phyloP scores from a whole-genome alignment of 2,888 invertebrate genomes.

The Cataglyphis rosenhaueri region DNA sequence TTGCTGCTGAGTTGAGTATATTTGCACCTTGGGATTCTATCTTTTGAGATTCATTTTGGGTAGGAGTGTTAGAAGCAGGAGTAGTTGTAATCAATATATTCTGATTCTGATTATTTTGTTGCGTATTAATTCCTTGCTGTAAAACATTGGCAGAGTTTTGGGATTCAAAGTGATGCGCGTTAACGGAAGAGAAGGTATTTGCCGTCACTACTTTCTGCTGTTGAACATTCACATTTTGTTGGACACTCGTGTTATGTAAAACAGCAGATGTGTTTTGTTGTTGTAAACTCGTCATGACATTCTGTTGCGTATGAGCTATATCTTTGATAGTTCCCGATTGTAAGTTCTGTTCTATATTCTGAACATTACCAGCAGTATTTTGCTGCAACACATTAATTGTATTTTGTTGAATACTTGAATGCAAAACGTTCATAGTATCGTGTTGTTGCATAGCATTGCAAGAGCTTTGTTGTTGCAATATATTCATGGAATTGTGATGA shows the following conservation, averaged over 20 bases:
- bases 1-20: slow-evolving; percentile 80
- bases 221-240: slow-evolving; percentile 76
- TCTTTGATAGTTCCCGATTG: slow-evolving; percentile 75
- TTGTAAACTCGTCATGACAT: slow-evolving; percentile 69
- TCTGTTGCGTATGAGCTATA: slow-evolving; percentile 74
- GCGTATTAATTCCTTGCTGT: slow-evolving; percentile 73
- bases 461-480: slow-evolving; percentile 75
- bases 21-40: slow-evolving; percentile 73
- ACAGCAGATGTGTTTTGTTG: slow-evolving; percentile 71
- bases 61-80: slow-evolving; percentile 66
- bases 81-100: slow-evolving; percentile 82
- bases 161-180: slow-evolving; percentile 71
- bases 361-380: slow-evolving; percentile 74
- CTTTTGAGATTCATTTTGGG: slow-evolving; percentile 75
- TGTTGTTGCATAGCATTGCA: slow-evolving; percentile 78
- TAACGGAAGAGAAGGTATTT: slow-evolving; percentile 71
- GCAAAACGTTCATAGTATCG: slow-evolving; percentile 74
- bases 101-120: slow-evolving; percentile 79
- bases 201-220: slow-evolving; percentile 73
- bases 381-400: slow-evolving; percentile 80
- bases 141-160: slow-evolving; percentile 67
- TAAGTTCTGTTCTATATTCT: slow-evolving; percentile 77
- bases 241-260: slow-evolving; percentile 72
- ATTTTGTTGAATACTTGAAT: slow-evolving; percentile 78
- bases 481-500: slow-evolving; percentile 74